Base-by-base conservation (phyloP, 2,113 vertebrate genomes). In the Azemiops feae region DNA sequence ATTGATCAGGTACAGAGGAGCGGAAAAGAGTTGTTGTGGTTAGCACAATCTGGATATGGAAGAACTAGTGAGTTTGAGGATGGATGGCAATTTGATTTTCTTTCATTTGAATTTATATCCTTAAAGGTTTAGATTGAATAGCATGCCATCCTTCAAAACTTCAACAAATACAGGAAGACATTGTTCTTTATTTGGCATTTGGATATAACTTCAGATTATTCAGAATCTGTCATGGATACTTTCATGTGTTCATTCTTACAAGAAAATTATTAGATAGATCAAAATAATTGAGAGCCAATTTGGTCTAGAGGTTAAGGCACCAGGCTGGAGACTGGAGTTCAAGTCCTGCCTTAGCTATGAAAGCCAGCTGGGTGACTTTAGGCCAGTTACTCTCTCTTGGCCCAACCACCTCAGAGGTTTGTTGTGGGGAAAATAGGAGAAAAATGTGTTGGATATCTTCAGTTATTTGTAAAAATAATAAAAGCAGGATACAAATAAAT, bases 1-100 rank as follows among this genome's bases (percentile, higher is more conserved):
- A 97, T 99, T 91, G 97, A 99, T 53, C 95, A 97, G 99, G 99
- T 99, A 93, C 93, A 92, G 92, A 8, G 60, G 88, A 23, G 3
- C 10, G 0, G 1, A 7, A 16, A 5, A 5, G n/a, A 50, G 58
- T 91, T 0, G 0, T 2, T 74, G 27, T 3, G 93, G 43, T 22
- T 27, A 81, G 85, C 57, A 50, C 8, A 89, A 47, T 57, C 9
- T 89, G 93, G 57, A 23, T 90, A 92, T 18, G 14, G 85, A 39
- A 4, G 55, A 34, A 20, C 25, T 52, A 60, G 85, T 92, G 11
- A 1, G 0, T 0, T 23, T 58, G 6, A 43, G 43, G 81, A 47
- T 87, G 85, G 23, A 50, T 58, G 69, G 34, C 69, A 11, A 43
- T 6, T 91, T 58, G 25, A 55, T 34, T 53, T 54, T 27, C 47